Evolutionary conservation across 2,113 vertebrate species (phyloP).

Genomic region (Dromas ardeola): DNA sequence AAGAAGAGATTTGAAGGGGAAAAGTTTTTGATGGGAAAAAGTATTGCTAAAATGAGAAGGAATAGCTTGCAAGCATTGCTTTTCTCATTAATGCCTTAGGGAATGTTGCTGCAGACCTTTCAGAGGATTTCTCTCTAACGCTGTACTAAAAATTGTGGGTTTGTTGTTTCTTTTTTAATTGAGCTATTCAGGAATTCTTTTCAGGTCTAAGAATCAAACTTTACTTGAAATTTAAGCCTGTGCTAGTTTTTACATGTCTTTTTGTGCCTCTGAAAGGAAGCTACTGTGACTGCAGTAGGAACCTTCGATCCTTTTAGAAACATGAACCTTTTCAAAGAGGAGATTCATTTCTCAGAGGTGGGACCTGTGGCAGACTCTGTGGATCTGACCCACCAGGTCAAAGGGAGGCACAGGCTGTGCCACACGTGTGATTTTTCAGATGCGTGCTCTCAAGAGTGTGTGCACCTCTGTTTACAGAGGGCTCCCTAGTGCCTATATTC

Average conservation of each 20-base stretch:
- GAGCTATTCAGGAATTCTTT: neutral
- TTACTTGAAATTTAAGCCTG: neutral
- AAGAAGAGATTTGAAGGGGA: neutral
- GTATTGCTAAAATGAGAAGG: neutral
- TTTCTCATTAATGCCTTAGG: neutral
- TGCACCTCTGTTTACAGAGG: neutral
- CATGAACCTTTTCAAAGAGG: neutral
- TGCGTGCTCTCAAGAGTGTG: accelerated
- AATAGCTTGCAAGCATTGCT: neutral
- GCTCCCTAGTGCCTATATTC: neutral
- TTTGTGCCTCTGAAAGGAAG: neutral
- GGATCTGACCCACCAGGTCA: neutral
- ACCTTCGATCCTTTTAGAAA: neutral
- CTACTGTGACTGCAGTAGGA: neutral
- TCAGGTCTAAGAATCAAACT: neutral
- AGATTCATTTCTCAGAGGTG: neutral
- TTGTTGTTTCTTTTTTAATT: neutral
- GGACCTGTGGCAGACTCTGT: neutral
- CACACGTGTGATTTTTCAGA: neutral
- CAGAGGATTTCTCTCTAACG: neutral
- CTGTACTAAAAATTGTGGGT: neutral
- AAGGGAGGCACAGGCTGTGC: accelerated
- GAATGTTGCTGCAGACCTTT: neutral
- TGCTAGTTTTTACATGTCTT: neutral
- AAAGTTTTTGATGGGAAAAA: neutral